phyloP scores from a whole-genome alignment of 1,140 invertebrate genomes.

The Calliphora vicina region DNA sequence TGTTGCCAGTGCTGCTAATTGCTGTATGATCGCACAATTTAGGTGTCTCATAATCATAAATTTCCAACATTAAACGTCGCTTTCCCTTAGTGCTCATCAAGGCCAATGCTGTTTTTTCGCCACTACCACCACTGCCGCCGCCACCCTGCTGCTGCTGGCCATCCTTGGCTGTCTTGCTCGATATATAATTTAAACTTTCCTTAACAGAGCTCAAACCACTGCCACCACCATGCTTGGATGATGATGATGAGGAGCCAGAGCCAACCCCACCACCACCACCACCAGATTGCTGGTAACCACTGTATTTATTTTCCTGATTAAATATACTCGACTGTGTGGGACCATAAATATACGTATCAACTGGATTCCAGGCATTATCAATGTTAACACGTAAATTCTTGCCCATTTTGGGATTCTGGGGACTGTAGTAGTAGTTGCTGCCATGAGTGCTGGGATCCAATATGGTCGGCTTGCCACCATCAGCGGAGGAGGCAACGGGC shows the following conservation, averaged over 20 bases:
- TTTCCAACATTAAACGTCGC: slow-evolving; percentile 65
- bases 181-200: slow-evolving; percentile 57
- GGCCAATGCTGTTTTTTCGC: slow-evolving; percentile 47
- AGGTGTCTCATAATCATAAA: slow-evolving; percentile 79
- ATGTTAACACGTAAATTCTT: slow-evolving; percentile 60
- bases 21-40: slow-evolving; percentile 83
- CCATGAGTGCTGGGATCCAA: slow-evolving; percentile 54
- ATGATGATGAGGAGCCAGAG: no score
- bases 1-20: slow-evolving; percentile 73
- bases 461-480: slow-evolving; percentile 53
- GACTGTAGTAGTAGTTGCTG: slow-evolving; percentile 60
- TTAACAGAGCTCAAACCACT: slow-evolving; percentile 52
- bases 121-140: slow-evolving; percentile 39
- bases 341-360: slow-evolving; percentile 62
- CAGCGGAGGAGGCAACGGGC: slow-evolving; percentile 54
- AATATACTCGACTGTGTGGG: slow-evolving; percentile 62
- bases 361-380: slow-evolving; percentile 63
- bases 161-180: slow-evolving; percentile 36
- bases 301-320: slow-evolving; percentile 62
- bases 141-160: slow-evolving; percentile 42
- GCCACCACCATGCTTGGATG: slow-evolving; percentile 13
- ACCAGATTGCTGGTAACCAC: slow-evolving; percentile 55
- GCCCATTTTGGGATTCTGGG: slow-evolving; percentile 59
- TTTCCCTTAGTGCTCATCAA: slow-evolving; percentile 60
- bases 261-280: slow-evolving; percentile 11